phyloP scores from a whole-genome alignment of 92 coral and sea anemone genomes.

The Zoanthus solanderi region DNA sequence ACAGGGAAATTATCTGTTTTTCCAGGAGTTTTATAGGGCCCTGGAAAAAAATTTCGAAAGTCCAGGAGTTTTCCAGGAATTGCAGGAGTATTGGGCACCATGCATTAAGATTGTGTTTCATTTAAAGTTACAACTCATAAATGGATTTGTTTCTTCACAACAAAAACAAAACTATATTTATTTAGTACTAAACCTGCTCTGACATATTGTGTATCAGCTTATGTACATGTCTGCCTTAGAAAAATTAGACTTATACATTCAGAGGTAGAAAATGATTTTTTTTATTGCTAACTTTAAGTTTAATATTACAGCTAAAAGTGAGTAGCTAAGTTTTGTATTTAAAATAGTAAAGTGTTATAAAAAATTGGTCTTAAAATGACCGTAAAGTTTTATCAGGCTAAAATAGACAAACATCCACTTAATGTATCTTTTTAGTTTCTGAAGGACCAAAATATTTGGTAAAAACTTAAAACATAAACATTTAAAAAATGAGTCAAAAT shows the following conservation, averaged over 20 bases:
- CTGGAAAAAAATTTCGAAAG: not conserved
- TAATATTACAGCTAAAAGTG: not conserved
- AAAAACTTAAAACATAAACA: not conserved
- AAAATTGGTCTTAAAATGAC: not conserved
- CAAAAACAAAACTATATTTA: constrained; percentile 5
- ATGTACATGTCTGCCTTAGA: constrained; percentile 1
- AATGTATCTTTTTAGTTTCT: not conserved
- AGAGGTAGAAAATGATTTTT: not conserved
- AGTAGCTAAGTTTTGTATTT: constrained; percentile 3
- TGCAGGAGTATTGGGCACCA: constrained; percentile 12
- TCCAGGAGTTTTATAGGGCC: not conserved
- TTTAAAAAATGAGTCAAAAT: not conserved
- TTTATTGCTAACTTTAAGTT: constrained; percentile 1
- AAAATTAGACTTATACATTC: not conserved
- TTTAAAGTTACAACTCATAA: not conserved
- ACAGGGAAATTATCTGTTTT: not conserved
- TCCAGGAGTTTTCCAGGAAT: constrained; percentile 3
- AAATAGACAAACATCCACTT: constrained; percentile 5
- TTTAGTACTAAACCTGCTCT: constrained; percentile 8
- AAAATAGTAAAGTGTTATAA: constrained; percentile 8
- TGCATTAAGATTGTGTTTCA: constrained; percentile 3
- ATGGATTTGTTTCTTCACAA: constrained; percentile 2
- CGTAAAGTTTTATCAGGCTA: constrained; percentile 10
- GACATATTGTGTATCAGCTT: not conserved
- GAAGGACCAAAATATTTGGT: not conserved